These are phyloP conservation scores for Darevskia nairensis DNA, from an alignment of 2,797 vertebrate genomes.

Conservation along the genomic window DNA sequence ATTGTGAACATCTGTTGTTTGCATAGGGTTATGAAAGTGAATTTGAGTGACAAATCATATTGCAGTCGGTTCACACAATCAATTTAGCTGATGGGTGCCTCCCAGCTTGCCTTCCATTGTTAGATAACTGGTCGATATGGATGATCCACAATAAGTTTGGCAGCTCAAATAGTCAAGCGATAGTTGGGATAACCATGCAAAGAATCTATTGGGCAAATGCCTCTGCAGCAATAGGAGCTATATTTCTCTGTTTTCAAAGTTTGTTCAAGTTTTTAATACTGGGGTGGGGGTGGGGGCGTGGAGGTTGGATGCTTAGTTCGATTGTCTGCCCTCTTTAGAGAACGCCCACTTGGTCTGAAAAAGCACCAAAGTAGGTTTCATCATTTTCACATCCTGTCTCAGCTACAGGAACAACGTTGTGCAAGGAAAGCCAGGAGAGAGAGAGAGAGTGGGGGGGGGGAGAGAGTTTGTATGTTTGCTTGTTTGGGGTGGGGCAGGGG, in stretches of 20 bases:
- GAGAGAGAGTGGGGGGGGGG: no score
- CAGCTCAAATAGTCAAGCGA: neutral
- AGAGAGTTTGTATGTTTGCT: no score
- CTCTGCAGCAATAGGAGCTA: neutral
- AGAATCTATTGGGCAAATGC: neutral
- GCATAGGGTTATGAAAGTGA: neutral
- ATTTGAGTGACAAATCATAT: neutral
- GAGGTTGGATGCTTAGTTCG: constrained; percentile 35
- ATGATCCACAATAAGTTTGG: neutral
- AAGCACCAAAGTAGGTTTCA: constrained; percentile 40
- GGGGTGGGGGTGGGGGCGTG: neutral
- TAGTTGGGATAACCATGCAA: neutral
- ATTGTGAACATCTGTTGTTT: neutral
- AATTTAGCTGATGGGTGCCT: neutral
- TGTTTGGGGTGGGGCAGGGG: no score
- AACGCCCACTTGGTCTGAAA: constrained; percentile 46
- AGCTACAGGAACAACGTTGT: constrained; percentile 52
- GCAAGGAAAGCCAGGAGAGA: constrained; percentile 47
- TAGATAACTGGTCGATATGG: neutral
- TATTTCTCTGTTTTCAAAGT: neutral
- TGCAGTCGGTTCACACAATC: neutral
- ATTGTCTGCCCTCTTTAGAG: constrained; percentile 42
- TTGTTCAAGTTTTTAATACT: neutral
- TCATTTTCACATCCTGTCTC: constrained; percentile 53
- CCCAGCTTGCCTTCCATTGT: neutral